Evolutionary conservation across 2,888 invertebrate genomes (phyloP), one percentile per base, ranked within the genome.

Genomic region (Tetrapedia diversipes): DNA sequence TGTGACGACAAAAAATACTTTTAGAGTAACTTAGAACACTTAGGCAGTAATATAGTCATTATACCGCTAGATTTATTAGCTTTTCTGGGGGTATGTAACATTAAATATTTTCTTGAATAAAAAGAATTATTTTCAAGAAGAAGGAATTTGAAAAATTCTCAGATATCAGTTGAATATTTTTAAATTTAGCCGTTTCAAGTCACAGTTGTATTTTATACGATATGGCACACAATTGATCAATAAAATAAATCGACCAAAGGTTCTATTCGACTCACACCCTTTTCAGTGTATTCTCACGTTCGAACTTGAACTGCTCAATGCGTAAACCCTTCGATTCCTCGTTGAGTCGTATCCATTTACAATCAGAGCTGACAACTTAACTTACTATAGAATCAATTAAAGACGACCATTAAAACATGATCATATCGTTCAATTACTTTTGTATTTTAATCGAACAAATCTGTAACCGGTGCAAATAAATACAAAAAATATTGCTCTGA

Each of bases 361-460:
- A 22, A 63, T 54, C 45, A 4, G 32, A 11, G 2, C n/a, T 57
- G 7, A 7, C 7, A 53, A 67, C 41, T 32, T 67, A 53, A 67
- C 41, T 32, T 67, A 43, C 43, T 14, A 37, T 45, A 66, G 16
- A 51, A 60, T 32, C 47, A 54, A 34, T 34, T 39, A n/a, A 32
- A 66, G 24, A 34, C 45, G 75, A 75, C 34, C 75, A 75, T 66
- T 75, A 73, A 75, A 75, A 75, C 75, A 73, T 75, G 74, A 66
- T 75, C 75, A 22, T 11, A 41, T 43, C 7, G 11, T 39, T 68
- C 6, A 27, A 69, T 66, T 39, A 59, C 10, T 45, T 72, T 65
- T 53, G 19, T 75, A 60, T n/a, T 41, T 41, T n/a, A 59, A 75
- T 41, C 19, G 45, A 75, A 75, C 41, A 51, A 47, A 59, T 45